Base-by-base conservation (phyloP, 2,888 invertebrate genomes). In the Chymomyza fuscimana region DNA sequence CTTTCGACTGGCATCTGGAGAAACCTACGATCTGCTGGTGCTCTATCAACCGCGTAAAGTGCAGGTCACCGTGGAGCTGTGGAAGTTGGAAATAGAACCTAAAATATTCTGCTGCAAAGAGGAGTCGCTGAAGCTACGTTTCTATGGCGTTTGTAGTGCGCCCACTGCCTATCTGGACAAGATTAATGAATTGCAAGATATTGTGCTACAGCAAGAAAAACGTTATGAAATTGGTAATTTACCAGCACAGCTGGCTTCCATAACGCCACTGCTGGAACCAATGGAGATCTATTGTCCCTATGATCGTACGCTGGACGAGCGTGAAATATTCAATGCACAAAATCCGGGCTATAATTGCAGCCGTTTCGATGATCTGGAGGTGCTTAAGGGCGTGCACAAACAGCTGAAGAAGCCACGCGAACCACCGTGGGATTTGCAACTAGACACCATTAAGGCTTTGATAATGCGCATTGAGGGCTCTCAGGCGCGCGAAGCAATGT, bases 21-120 rank as follows among this genome's bases (percentile, higher is more conserved):
- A 90, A 40, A 32, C 22, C 16, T 74, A 74, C 0, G 76, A 79
- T 5, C 25, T 91, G 6, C 59, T 67, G 10, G 88, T 91, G 0
- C 61, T 82, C 63, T 90, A 79, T 66, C 90, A 89, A 63, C 91
- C 90, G 0, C 83, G 89, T 1, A 84, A 78, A 29, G 90, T 90
- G 1, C 40, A 68, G 15, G 67, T 85, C 52, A 65, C 80, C 4
- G 81, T 83, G 61, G 82, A 82, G 22, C 79, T 87, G 40, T 90
- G 91, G 90, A 62, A 79, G 5, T 71, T 90, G 15, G 78, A 78
- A n/a, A 80, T 83, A 4, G 81, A 88, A n/a, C 90, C 91, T 0
- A 72, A 72, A 3, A 78, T 88, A 7, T 89, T 90, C 54, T 82
- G 82, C 52, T 74, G 76, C 5, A 76, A 73, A 40, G 50, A 74